A percentile compares a stretch with the other conserved stretches of the same genome.
Evolutionary conservation across 2,113 vertebrate species (phyloP).

Genomic region (Aegotheles bennettii): DNA sequence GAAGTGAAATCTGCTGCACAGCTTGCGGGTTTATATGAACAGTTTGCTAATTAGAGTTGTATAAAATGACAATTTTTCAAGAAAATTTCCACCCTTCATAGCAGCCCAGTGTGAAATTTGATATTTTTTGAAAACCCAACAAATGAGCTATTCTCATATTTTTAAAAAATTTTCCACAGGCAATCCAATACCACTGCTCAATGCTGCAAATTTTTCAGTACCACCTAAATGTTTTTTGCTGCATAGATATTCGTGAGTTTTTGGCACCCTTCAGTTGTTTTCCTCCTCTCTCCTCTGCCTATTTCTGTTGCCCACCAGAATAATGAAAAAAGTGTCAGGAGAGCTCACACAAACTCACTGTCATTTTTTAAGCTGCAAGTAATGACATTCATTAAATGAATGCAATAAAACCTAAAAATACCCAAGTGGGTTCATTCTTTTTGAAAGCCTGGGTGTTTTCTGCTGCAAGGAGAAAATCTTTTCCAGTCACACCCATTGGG

Average conservation of each 20-base stretch:
- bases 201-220: not conserved
- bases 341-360: conserved; percentile 14
- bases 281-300: conserved; percentile 27
- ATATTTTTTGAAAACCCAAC: conserved; percentile 26
- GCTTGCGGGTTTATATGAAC: conserved; percentile 65
- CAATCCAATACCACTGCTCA: not conserved
- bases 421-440: not conserved
- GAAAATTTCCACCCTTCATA: conserved; percentile 62
- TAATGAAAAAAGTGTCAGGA: conserved; percentile 40
- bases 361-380: conserved; percentile 29
- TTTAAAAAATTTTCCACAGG: conserved; percentile 15
- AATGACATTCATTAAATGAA: conserved; percentile 22
- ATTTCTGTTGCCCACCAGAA: conserved; percentile 41
- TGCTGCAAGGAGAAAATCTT: conserved; percentile 7
- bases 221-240: not conserved
- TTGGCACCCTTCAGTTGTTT: conserved; percentile 32
- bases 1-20: conserved; percentile 68
- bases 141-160: conserved; percentile 37
- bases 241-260: not conserved
- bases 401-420: conserved; percentile 44
- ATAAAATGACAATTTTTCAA: conserved; percentile 66
- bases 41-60: conserved; percentile 67
- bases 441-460: conserved; percentile 16
- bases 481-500: conserved; percentile 1
- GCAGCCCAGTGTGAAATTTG: conserved; percentile 35